Conservation (phyloP, 2,797 vertebrate genomes). For the Macrochelys suwanniensis region DNA sequence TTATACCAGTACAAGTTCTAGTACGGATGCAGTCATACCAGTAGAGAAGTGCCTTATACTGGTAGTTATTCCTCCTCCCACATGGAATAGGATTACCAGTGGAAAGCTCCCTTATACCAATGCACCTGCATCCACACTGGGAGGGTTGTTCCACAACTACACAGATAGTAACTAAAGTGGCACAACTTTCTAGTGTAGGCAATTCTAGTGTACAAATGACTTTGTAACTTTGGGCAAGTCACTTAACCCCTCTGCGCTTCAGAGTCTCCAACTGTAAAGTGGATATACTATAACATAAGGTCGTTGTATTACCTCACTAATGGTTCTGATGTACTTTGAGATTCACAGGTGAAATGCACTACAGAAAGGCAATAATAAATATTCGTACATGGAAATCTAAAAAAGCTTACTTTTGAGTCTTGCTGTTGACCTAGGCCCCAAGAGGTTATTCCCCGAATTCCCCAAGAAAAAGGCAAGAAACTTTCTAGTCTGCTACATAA, state of each 20-base stretch:
- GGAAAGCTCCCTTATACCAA: background rate
- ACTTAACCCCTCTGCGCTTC: accelerated
- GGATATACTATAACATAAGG: background rate
- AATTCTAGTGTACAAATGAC: background rate
- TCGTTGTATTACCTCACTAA: background rate
- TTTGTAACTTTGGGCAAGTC: background rate
- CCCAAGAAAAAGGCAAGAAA: background rate
- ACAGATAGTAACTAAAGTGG: background rate
- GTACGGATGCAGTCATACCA: background rate
- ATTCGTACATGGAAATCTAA: background rate
- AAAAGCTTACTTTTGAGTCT: background rate
- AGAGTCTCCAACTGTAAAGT: background rate
- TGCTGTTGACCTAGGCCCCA: background rate
- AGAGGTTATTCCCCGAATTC: background rate
- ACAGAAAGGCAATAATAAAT: background rate
- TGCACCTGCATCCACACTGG: background rate
- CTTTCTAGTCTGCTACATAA: background rate
- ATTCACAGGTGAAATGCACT: background rate
- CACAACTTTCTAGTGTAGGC: background rate
- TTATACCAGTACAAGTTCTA: background rate
- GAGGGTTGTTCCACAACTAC: background rate
- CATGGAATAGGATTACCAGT: background rate
- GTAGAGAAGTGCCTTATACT: background rate
- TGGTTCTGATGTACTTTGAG: background rate
- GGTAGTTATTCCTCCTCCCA: background rate